phyloP scores from a whole-genome alignment of 2,797 vertebrate species.

The Malurus leucopterus region DNA sequence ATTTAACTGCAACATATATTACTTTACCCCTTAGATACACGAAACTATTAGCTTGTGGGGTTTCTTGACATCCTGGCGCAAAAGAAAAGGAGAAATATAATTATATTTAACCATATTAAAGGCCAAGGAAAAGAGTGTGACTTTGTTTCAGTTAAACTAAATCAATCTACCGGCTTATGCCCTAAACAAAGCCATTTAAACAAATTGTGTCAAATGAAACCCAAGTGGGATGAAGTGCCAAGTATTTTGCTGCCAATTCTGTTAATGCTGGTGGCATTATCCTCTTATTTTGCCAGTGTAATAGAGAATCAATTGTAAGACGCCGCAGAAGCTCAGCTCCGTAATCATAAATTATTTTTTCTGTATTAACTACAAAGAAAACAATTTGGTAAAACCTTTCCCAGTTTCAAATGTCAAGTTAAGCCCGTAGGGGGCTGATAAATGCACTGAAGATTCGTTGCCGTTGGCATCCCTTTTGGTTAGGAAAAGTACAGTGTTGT shows the following conservation, averaged over 20 bases:
- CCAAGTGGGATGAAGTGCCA: conserved; percentile 51
- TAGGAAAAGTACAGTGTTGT: not conserved
- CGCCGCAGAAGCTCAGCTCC: conserved; percentile 57
- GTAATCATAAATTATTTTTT: conserved; percentile 69
- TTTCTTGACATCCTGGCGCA: not conserved
- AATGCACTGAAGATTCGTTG: conserved; percentile 29
- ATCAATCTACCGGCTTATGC: conserved; percentile 14
- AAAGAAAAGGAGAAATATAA: not conserved
- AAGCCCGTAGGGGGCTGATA: conserved; percentile 30
- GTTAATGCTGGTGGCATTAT: conserved; percentile 56
- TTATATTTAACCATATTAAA: not conserved
- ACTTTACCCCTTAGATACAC: not conserved
- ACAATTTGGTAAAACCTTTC: conserved; percentile 52
- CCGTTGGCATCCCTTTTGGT: not conserved
- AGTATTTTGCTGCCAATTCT: conserved; percentile 61
- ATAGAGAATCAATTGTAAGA: conserved; percentile 66
- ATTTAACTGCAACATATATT: not conserved
- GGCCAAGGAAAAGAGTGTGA: not conserved
- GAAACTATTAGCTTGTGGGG: not conserved
- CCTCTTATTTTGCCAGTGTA: conserved; percentile 67
- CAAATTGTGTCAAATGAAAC: conserved; percentile 58
- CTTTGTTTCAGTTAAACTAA: conserved; percentile 24
- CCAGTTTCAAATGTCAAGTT: conserved; percentile 59
- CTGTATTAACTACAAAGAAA: conserved; percentile 62
- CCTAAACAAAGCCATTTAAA: conserved; percentile 54